Base-by-base conservation (phyloP, 1,140 invertebrate genomes). In the Saccostrea cuccullata region DNA sequence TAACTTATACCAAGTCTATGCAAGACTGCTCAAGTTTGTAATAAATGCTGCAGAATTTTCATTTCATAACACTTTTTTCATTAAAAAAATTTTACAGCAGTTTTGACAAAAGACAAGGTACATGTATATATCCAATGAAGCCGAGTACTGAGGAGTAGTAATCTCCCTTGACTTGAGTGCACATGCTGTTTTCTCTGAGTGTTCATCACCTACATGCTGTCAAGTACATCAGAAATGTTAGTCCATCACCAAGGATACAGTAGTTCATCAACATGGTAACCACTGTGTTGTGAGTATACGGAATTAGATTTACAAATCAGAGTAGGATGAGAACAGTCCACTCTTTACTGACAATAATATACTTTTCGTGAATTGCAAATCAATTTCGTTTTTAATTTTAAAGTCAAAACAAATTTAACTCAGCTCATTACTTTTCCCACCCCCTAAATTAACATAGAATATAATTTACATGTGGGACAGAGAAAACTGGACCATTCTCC, bases 191-290 rank as follows among this genome's bases (percentile, higher is more conserved):
- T 26, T 77, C 70, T 77, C 70, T 77, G 23, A 36, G 23, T 30
- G 26, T 30, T 77, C 70, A 77, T 77, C 26, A 77, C 70, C 70
- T 77, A 30, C 70, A 77, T 77, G 70, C 70, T 77, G 23, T 77
- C 70, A 77, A 77, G 26, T 77, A 77, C 70, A 77, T 30, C 70
- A 77, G 26, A 77, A 2, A 30, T 77, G 70, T 77, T 77, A 77
- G 70, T 77, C 70, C 70, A 77, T 77, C 70, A 77, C 70, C 70
- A 77, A 77, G 70, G 70, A 77, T 77, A 77, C 70, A 77, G 70
- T 26, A 77, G 70, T 26, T 77, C 70, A 77, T 77, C 70, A 77
- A 30, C 70, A 77, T 77, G 70, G 70, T 77, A 77, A 77, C 70
- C 70, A 77, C 11, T 77, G 70, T 77, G 70, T 77, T 77, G 70